phyloP scores from a whole-genome alignment of 2,113 vertebrate species.

The Numenius arquata region DNA sequence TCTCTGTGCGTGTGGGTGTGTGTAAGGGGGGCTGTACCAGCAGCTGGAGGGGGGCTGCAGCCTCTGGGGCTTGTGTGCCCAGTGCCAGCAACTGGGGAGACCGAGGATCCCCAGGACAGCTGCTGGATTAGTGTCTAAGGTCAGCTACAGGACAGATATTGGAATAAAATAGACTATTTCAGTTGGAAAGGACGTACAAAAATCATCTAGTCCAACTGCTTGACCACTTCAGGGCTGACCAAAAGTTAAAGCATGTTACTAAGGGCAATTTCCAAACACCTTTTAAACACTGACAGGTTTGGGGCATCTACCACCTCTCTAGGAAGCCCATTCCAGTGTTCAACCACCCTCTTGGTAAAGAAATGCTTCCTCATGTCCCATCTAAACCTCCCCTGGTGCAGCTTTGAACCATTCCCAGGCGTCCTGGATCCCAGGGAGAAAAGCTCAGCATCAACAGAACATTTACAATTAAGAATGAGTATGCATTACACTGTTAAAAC shows the following conservation, averaged over 20 bases:
- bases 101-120: not conserved
- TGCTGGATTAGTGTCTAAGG: not conserved
- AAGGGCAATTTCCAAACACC: too few relatives aligned
- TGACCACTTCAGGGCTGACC: too few relatives aligned
- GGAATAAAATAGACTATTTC: not conserved
- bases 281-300: too few relatives aligned
- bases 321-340: too few relatives aligned
- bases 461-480: not conserved
- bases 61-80: not conserved
- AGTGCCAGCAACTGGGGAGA: not conserved
- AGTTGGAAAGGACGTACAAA: too few relatives aligned
- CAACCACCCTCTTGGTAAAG: too few relatives aligned
- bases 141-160: not conserved
- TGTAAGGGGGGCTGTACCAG: not conserved
- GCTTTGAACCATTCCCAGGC: not conserved
- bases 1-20: not conserved
- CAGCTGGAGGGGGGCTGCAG: not conserved
- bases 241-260: too few relatives aligned
- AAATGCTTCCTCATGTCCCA: too few relatives aligned
- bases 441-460: not conserved
- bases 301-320: too few relatives aligned
- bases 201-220: too few relatives aligned
- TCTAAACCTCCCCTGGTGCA: too few relatives aligned
- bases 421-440: not conserved
- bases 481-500: not conserved